These are phyloP conservation scores for Hydroisotoma schaefferi DNA, from an alignment of 2,888 invertebrate genomes.

Conservation along the genomic window DNA sequence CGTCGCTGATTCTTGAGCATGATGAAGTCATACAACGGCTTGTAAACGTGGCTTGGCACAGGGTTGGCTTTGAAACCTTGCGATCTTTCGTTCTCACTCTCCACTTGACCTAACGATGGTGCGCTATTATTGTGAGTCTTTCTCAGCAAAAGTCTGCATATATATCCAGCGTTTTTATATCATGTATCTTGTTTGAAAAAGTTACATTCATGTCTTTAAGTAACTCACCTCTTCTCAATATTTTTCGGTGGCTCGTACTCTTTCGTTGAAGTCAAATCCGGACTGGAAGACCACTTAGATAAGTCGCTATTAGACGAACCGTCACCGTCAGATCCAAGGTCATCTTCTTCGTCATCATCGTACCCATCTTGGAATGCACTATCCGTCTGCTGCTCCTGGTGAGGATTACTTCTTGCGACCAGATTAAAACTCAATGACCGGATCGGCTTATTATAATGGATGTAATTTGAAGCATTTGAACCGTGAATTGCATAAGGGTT, in stretches of 20 bases:
- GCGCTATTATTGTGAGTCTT: conserved; percentile 43
- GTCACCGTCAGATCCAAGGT: conserved; percentile 9
- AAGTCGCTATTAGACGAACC: conserved; percentile 23
- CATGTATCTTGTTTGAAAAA: not conserved
- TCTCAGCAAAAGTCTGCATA: conserved; percentile 19
- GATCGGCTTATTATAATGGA: conserved; percentile 15
- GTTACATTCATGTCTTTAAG: not conserved
- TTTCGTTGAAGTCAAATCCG: conserved; percentile 33
- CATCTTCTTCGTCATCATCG: conserved; percentile 13
- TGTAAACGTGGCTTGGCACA: conserved; percentile 44
- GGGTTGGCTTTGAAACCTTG: conserved; percentile 40
- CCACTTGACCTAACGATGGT: conserved; percentile 34
- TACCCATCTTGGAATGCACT: conserved; percentile 18
- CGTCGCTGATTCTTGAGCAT: conserved; percentile 46
- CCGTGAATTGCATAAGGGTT: conserved; percentile 19
- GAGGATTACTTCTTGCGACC: not conserved
- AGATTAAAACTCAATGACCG: conserved; percentile 18
- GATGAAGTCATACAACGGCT: conserved; percentile 44
- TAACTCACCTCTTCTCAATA: conserved; percentile 37
- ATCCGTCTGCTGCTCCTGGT: conserved; percentile 2
- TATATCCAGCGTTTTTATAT: not conserved
- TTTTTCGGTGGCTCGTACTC: conserved; percentile 37
- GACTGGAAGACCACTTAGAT: conserved; percentile 45
- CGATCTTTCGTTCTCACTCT: conserved; percentile 20
- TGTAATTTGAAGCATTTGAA: not conserved